Base-by-base conservation (phyloP, 2,797 vertebrate species). In the Sebastiscus albofasciatus region DNA sequence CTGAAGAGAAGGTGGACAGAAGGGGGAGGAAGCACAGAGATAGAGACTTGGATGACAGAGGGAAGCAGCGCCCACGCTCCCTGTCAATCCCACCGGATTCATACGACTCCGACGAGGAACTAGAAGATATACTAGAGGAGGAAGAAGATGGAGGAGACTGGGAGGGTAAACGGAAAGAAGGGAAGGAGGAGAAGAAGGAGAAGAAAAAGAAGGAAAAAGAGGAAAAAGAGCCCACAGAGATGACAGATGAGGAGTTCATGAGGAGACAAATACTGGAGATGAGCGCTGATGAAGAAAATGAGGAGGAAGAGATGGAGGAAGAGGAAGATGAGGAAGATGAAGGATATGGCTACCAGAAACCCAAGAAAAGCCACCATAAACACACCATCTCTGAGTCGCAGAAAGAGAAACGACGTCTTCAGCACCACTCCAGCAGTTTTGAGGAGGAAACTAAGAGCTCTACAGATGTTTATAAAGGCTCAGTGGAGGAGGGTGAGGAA, bases 231-330 rank as follows among this genome's bases (percentile, higher is more conserved):
- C 96, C 93, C 93, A 96, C 94, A 0, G 96, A 97, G 33, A 95
- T 96, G 89, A 97, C 96, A 0, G 99, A 99, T 18, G 99, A 99
- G 88, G 98, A 99, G 64, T 99, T 98, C 92, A 99, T 99, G 98
- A 95, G 99, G 79, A 96, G 97, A 83, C 99, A 99, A 92, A 97
- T 99, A 78, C 95, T 99, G 93, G 98, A 99, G 92, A 99, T 99
- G 99, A 99, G 98, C 1, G 99, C 99, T 0, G 99, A 99, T 91
- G 99, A 99, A 86, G 98, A 99, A 66, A 95, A 93, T 62, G 95
- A 95, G 39, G 94, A 93, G 1, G 92, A 94, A 0, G 96, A 97
- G 60, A 91, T 94, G 83, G 95, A 95, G 58, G 95, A 96, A 81
- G 93, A 95, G 3, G 95, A 95, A 18, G 93, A 94, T 55, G 95